Evolutionary conservation across 2,113 vertebrate species (phyloP).

Genomic region (Thalassoma bifasciatum): DNA sequence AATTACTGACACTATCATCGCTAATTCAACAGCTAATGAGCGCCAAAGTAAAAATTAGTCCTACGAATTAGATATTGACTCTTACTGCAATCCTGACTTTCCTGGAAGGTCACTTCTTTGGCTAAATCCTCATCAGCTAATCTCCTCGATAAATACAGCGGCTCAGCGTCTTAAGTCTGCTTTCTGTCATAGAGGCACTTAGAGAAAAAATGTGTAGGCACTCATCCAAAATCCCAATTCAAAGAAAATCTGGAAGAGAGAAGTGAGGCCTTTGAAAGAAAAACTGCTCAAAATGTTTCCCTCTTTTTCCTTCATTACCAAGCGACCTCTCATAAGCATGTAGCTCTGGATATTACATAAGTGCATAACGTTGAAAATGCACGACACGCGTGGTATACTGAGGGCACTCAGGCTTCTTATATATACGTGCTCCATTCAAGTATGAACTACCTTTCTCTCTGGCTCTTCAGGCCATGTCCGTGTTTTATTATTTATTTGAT

Average conservation of each 20-base stretch:
- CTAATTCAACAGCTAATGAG: background rate
- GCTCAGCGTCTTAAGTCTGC: slow-evolving; percentile 45
- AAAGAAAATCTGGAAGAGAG: slow-evolving; percentile 22
- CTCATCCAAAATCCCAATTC: slow-evolving; percentile 48
- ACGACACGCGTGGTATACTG: slow-evolving; percentile 51
- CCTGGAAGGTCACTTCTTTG: slow-evolving; percentile 44
- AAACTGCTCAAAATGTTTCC: slow-evolving; percentile 31
- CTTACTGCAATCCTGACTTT: slow-evolving; percentile 20
- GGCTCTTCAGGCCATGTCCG: slow-evolving; percentile 68
- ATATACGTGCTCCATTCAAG: slow-evolving; percentile 74
- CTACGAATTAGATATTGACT: background rate
- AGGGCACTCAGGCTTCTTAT: slow-evolving; percentile 71
- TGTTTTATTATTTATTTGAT: slow-evolving; percentile 82
- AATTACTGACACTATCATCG: background rate
- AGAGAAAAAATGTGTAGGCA: slow-evolving; percentile 48
- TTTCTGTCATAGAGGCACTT: slow-evolving; percentile 59
- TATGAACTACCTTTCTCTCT: slow-evolving; percentile 75
- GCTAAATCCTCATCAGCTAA: slow-evolving; percentile 39
- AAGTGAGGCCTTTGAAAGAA: slow-evolving; percentile 43
- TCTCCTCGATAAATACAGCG: slow-evolving; percentile 37
- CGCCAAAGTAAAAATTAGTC: background rate
- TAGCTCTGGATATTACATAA: slow-evolving; percentile 66
- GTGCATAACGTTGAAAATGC: slow-evolving; percentile 62
- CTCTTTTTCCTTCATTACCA: slow-evolving; percentile 37
- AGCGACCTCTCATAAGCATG: slow-evolving; percentile 24